Evolutionary conservation across 2,113 vertebrate genomes (phyloP).

Genomic region (Petroica traversi): DNA sequence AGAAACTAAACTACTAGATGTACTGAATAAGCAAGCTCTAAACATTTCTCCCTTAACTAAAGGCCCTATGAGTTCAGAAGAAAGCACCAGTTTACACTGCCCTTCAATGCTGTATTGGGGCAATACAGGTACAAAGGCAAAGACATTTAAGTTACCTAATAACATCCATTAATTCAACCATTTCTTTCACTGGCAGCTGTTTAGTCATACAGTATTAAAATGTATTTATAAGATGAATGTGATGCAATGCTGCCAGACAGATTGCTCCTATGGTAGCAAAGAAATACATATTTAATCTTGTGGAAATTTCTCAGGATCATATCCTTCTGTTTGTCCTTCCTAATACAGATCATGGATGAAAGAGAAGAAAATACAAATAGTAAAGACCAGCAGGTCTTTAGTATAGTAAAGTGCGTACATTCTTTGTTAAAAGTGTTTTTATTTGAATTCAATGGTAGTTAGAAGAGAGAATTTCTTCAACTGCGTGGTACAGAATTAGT

Average conservation of each 20-base stretch:
- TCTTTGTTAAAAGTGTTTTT: background rate
- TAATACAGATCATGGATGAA: background rate
- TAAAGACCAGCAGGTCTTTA: background rate
- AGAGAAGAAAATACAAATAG: background rate
- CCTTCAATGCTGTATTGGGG: background rate
- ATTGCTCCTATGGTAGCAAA: background rate
- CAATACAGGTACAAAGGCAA: background rate
- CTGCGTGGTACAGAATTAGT: background rate
- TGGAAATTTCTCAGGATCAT: background rate
- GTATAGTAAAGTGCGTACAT: background rate
- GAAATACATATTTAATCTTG: background rate
- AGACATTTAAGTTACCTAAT: background rate
- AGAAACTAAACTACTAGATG: background rate
- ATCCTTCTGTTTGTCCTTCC: background rate
- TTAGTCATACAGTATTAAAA: conserved; percentile 7
- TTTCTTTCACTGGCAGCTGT: background rate
- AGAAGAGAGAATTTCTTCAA: background rate
- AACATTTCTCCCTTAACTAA: background rate
- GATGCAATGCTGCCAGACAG: background rate
- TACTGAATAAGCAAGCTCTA: background rate
- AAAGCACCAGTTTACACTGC: background rate
- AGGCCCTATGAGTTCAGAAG: background rate
- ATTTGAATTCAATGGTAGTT: background rate
- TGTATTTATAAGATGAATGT: background rate
- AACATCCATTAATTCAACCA: background rate